Evolutionary conservation across 2,113 vertebrate species (phyloP).

Genomic region (Nannobrachium achirus): DNA sequence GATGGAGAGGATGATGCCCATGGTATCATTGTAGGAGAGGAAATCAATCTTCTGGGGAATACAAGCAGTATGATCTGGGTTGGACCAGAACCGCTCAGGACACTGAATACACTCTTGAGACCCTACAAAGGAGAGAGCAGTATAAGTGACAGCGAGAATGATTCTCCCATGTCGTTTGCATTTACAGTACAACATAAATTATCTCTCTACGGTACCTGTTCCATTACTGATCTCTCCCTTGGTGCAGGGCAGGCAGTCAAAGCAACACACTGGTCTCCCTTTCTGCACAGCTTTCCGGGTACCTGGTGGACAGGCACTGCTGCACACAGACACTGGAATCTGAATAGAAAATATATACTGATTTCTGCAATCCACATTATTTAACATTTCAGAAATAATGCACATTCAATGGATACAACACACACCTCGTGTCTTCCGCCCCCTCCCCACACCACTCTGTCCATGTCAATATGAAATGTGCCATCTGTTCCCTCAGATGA

Average conservation of each 20-base stretch:
- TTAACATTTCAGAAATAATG: too few species aligned
- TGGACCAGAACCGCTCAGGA: slow-evolving; percentile 64
- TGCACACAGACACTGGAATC: slow-evolving; percentile 61
- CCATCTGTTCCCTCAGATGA: slow-evolving; percentile 39
- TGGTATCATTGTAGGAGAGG: slow-evolving; percentile 55
- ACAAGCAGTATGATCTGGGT: slow-evolving; percentile 42
- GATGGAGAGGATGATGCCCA: slow-evolving; percentile 54
- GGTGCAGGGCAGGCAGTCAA: slow-evolving; percentile 64
- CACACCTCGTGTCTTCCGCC: slow-evolving; percentile 32
- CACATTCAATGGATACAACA: not conserved
- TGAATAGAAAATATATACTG: slow-evolving; percentile 5
- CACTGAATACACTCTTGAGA: slow-evolving; percentile 57
- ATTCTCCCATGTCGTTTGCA: not conserved
- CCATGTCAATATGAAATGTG: slow-evolving; percentile 58
- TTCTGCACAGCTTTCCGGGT: slow-evolving; percentile 60
- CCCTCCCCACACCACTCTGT: slow-evolving; percentile 58
- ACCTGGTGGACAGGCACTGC: slow-evolving; percentile 52
- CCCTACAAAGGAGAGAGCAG: slow-evolving; percentile 27
- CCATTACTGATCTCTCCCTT: slow-evolving; percentile 64
- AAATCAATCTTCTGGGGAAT: slow-evolving; percentile 63
- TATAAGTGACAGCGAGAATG: not conserved
- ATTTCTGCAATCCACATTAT: not conserved
- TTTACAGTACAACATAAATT: too few species aligned
- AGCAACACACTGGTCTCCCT: slow-evolving; percentile 64
- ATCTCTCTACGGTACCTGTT: slow-evolving; percentile 37